Percentiles rank a stretch among this genome's conserved stretches.
phyloP scores from a whole-genome alignment of 2,113 vertebrate genomes.

The Ibidorhyncha struthersii region DNA sequence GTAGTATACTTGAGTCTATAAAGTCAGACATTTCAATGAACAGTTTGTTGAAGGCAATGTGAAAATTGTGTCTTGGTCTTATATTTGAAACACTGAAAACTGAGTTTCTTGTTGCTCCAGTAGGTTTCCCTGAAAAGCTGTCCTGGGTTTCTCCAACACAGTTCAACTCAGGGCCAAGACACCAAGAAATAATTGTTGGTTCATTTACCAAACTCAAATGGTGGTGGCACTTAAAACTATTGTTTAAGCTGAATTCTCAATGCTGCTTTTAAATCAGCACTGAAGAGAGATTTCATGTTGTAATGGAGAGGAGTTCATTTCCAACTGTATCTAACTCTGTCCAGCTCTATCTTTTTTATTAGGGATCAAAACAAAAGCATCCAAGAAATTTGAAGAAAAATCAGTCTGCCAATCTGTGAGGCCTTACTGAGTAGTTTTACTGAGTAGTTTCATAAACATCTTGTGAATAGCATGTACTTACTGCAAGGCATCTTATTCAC shows the following conservation, averaged over 20 bases:
- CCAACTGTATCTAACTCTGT: neutral
- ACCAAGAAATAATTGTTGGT: neutral
- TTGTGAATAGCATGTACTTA: neutral
- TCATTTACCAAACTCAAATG: neutral
- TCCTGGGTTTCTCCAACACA: neutral
- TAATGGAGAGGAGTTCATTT: neutral
- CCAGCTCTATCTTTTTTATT: neutral
- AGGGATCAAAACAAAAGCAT: neutral
- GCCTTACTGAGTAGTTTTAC: neutral
- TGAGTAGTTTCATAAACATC: neutral
- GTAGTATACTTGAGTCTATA: neutral
- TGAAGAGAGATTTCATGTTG: neutral
- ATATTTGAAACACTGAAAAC: neutral
- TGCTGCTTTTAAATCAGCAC: neutral
- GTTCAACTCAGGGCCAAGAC: neutral
- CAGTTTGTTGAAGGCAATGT: neutral
- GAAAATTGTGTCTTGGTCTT: neutral
- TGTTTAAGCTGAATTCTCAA: neutral
- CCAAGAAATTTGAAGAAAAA: neutral
- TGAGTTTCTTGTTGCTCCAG: neutral
- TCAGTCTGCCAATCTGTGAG: neutral
- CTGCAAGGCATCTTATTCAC: neutral
- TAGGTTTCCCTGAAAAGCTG: neutral
- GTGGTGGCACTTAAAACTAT: neutral
- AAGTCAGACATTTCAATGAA: neutral